A percentile compares a stretch with the other conserved stretches of the same genome.
Conservation (phyloP, 2,113 vertebrate species). For the Paramormyrops kingsleyae region DNA sequence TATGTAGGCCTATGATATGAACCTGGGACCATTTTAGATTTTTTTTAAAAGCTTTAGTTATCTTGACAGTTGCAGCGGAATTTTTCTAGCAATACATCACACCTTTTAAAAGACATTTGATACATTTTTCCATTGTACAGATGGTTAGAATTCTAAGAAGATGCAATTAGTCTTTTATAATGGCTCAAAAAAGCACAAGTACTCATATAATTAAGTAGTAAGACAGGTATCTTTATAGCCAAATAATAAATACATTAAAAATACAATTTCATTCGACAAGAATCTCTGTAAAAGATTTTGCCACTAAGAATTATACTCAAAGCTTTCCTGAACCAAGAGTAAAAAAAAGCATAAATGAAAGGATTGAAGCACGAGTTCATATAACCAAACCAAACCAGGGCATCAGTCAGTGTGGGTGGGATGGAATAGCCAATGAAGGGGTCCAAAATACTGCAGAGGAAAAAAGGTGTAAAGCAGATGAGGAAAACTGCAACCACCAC, state of each 20-base stretch:
- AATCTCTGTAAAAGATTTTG: constrained; percentile 60
- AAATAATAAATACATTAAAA: not conserved
- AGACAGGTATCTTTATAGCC: not conserved
- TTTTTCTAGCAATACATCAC: not conserved
- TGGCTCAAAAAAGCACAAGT: not conserved
- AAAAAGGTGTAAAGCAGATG: not conserved
- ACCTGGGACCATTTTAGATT: too few relatives aligned
- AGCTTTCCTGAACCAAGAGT: constrained; percentile 71
- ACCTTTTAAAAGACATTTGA: not conserved
- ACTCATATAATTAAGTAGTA: not conserved
- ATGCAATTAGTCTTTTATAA: not conserved
- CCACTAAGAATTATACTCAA: constrained; percentile 65
- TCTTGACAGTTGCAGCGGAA: not conserved
- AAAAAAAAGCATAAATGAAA: constrained; percentile 74
- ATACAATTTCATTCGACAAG: constrained; percentile 32
- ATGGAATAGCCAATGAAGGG: not conserved
- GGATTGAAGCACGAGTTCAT: constrained; percentile 75
- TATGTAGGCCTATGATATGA: not conserved
- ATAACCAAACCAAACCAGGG: constrained; percentile 65
- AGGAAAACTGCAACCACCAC: too few relatives aligned
- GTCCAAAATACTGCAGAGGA: not conserved
- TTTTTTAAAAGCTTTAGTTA: not conserved
- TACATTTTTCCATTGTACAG: too few relatives aligned
- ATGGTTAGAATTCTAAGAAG: too few relatives aligned
- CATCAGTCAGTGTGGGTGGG: not conserved